Evolutionary conservation across 2,113 vertebrate species (phyloP).

Genomic region (Neomonachus schauinslandi): DNA sequence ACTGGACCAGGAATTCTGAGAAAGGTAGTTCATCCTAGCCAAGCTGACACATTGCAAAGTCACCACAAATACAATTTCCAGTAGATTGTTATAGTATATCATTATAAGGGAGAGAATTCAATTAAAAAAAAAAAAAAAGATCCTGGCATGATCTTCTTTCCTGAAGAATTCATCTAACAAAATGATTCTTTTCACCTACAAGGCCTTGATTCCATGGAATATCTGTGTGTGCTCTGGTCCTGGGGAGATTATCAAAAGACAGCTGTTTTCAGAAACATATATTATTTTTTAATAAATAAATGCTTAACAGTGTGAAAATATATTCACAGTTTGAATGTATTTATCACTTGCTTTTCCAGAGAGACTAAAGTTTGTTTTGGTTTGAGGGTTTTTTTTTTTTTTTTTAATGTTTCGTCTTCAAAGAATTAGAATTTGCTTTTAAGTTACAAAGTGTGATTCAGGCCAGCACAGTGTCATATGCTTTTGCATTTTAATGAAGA

Average conservation of each 20-base stretch:
- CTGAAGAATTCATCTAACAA: not conserved
- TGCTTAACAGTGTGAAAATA: conserved; percentile 28
- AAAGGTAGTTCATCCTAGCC: not conserved
- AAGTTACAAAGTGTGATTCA: conserved; percentile 71
- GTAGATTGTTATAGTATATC: not conserved
- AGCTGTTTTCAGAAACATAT: not conserved
- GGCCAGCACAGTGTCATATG: not conserved
- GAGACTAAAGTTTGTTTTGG: conserved; percentile 49
- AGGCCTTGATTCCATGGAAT: not conserved
- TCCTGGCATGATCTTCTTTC: not conserved
- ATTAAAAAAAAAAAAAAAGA: not conserved
- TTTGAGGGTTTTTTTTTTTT: not conserved
- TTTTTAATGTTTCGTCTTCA: conserved; percentile 61
- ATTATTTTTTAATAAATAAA: conserved; percentile 52
- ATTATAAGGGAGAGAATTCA: not conserved
- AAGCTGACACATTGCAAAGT: not conserved
- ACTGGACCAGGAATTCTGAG: not conserved
- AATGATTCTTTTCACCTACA: not conserved
- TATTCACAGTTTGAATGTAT: conserved; percentile 33
- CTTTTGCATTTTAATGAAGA: not conserved
- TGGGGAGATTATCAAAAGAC: not conserved
- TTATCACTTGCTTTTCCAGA: conserved; percentile 62
- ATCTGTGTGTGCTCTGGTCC: not conserved
- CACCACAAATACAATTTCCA: not conserved
- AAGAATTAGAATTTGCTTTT: conserved; percentile 80